phyloP scores from a whole-genome alignment of 2,888 invertebrate species.

The Silvanus unidentatus region DNA sequence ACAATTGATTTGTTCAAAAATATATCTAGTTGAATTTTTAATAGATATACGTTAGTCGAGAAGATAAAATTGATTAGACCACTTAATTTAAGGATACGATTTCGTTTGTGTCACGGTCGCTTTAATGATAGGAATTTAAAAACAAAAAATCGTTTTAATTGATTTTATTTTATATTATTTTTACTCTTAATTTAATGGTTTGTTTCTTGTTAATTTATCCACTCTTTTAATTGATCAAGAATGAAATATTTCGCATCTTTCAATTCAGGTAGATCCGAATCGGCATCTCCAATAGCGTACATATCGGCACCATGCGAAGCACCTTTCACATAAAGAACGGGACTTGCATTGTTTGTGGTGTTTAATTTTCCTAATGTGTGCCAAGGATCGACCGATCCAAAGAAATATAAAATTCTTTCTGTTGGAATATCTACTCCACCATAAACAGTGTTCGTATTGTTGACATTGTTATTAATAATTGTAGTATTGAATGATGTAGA shows the following conservation, averaged over 20 bases:
- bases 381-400: conserved; percentile 58
- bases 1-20: not conserved
- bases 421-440: conserved; percentile 49
- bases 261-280: conserved; percentile 20
- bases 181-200: no score
- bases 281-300: conserved; percentile 13
- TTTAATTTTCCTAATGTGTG: conserved; percentile 50
- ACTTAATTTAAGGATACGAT: no score
- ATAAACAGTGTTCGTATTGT: conserved; percentile 52
- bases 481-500: conserved; percentile 50
- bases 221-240: conserved; percentile 21
- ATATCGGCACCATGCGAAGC: conserved; percentile 30
- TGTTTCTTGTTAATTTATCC: conserved; percentile 20
- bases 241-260: conserved; percentile 20
- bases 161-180: no score
- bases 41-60: not conserved
- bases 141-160: no score
- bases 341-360: conserved; percentile 31
- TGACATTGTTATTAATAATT: conserved; percentile 55
- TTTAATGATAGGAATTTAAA: no score
- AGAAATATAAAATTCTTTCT: conserved; percentile 52
- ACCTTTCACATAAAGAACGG: conserved; percentile 22
- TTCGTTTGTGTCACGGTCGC: no score
- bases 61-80: no score
- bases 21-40: not conserved